Base-by-base conservation (phyloP, 2,797 vertebrate species). In the Xenopus petersii region DNA sequence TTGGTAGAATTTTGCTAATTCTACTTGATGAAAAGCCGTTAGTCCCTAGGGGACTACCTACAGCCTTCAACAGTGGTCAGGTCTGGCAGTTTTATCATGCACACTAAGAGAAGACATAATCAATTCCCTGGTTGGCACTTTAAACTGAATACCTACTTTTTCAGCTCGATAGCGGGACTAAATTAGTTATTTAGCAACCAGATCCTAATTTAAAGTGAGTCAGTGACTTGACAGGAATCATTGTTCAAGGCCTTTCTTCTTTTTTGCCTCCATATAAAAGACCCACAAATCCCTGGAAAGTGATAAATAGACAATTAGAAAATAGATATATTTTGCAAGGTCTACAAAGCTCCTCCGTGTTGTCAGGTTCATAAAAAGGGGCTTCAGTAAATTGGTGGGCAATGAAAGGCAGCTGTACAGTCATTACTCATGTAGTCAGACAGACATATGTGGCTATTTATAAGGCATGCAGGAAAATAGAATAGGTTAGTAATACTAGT, bases 251-350 rank as follows among this genome's bases (percentile, higher is more conserved):
- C 86, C 81, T 67, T 90, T 84, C 85, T 84, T 33, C 82, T 36
- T 89, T 73, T 90, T 87, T 87, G 85, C 90, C 88, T 90, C 87
- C 84, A 82, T 85, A 88, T 80, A 86, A 87, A 89, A 88, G 87
- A 88, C 89, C 86, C 80, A 87, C 90, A 90, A 89, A 88, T 92
- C 85, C 90, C 85, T 83, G 88, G 89, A 90, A 92, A 84, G 88
- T 92, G 92, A 93, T 92, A 93, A 93, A 93, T 93, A 92, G 90
- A 93, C 91, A 93, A 93, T 93, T 93, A 93, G 90, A 92, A 92
- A 92, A 92, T 86, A 93, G 91, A 93, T 93, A 91, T 88, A 93
- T 93, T 92, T 90, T 91, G 87, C 89, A 89, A 89, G 89, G 90
- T 90, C 89, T 89, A 81, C 90, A 90, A 88, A 89, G 88, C 91